Conservation (phyloP, 2,888 invertebrate species). For the Tipula helvola region DNA sequence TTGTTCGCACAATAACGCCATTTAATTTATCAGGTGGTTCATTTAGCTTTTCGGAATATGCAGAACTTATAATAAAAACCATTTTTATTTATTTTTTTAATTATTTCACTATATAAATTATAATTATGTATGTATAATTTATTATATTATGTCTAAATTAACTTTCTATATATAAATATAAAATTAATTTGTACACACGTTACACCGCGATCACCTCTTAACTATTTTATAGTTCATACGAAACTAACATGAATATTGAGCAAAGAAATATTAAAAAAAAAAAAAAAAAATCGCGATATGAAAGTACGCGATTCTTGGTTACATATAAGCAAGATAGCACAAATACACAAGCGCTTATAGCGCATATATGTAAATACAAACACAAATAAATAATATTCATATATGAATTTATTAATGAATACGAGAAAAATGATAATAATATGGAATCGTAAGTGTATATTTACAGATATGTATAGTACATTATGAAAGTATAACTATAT, state of each 20-base stretch:
- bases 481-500: background rate
- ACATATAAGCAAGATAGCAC: background rate
- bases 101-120: background rate
- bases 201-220: background rate
- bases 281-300: background rate
- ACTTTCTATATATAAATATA: background rate
- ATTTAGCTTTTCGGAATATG: background rate
- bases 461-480: background rate
- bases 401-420: background rate
- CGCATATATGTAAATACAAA: background rate
- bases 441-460: background rate
- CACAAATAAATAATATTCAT: background rate
- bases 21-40: constrained; percentile 4
- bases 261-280: background rate
- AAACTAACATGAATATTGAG: background rate
- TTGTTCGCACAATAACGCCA: background rate
- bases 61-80: background rate
- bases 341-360: background rate
- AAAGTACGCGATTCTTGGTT: background rate
- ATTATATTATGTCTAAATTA: background rate
- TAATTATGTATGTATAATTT: background rate
- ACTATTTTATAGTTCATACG: background rate
- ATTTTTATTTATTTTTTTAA: background rate
- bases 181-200: background rate
- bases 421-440: background rate